Conservation (phyloP, 2,797 vertebrate genomes). For the Phoeniculus purpureus region DNA sequence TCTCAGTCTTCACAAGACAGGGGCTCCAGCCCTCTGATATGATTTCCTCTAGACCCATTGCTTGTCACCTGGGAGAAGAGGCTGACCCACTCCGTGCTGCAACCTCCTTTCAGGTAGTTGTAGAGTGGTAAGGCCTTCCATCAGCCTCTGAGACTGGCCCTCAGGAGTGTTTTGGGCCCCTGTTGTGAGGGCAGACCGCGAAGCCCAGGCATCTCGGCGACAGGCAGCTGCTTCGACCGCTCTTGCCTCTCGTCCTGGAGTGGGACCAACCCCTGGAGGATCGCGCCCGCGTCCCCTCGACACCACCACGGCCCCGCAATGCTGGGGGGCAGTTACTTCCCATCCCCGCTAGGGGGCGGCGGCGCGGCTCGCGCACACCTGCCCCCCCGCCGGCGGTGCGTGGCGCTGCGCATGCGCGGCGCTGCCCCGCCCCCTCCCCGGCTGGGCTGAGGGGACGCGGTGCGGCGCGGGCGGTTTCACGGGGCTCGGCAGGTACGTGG, state of each 20-base stretch:
- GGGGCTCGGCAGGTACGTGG: constrained; percentile 18
- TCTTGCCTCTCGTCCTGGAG: too few species aligned
- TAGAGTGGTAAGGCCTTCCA: too few species aligned
- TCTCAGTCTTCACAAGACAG: too few species aligned
- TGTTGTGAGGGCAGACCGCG: rapidly evolving
- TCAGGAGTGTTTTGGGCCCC: background rate
- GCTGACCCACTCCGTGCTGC: too few species aligned
- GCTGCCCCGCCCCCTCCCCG: background rate
- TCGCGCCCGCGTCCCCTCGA: rapidly evolving
- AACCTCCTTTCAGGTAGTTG: too few species aligned
- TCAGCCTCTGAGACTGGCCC: rapidly evolving
- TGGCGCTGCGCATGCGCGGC: background rate
- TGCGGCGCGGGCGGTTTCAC: background rate
- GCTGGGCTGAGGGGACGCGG: constrained; percentile 10
- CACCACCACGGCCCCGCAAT: too few species aligned
- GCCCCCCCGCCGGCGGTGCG: background rate
- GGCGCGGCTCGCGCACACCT: background rate
- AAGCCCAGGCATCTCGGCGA: background rate
- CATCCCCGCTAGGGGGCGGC: background rate
- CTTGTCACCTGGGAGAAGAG: too few species aligned
- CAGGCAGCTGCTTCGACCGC: rapidly evolving
- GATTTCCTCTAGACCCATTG: too few species aligned
- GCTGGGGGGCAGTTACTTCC: background rate
- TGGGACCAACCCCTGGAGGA: background rate
- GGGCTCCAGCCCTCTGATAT: too few species aligned